Conservation (phyloP, 1,140 invertebrate genomes). For the Zaprionus ghesquierei region DNA sequence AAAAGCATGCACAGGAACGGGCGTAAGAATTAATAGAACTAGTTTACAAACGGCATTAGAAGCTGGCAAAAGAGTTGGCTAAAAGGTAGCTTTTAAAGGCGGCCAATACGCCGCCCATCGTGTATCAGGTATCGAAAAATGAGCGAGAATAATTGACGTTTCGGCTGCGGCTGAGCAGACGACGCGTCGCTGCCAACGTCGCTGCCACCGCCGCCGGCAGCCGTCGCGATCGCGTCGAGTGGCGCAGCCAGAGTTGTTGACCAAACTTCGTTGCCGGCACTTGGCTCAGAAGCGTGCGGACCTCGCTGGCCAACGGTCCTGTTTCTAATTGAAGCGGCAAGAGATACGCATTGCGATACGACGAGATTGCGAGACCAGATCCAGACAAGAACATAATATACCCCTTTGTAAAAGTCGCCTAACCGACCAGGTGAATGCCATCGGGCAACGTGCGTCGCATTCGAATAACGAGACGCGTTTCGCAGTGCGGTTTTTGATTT, state of each 20-base stretch:
- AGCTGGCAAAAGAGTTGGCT: constrained; percentile 27
- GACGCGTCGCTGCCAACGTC: not conserved
- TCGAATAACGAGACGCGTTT: constrained; percentile 51
- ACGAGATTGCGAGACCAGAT: constrained; percentile 16
- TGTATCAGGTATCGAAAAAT: constrained; percentile 36
- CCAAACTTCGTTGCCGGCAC: constrained; percentile 56
- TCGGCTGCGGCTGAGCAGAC: constrained; percentile 34
- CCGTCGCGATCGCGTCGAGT: constrained; percentile 8
- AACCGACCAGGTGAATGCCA: constrained; percentile 71
- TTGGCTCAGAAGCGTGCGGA: constrained; percentile 76
- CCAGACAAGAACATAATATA: constrained; percentile 34
- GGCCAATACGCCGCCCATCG: constrained; percentile 34
- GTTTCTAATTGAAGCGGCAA: constrained; percentile 53
- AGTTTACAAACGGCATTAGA: constrained; percentile 68
- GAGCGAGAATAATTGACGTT: constrained; percentile 66
- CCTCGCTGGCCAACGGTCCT: constrained; percentile 71
- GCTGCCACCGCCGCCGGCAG: constrained; percentile 17
- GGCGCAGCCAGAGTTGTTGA: constrained; percentile 64
- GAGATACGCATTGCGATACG: constrained; percentile 12
- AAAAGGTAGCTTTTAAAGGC: constrained; percentile 42
- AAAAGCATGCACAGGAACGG: constrained; percentile 8
- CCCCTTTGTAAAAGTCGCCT: constrained; percentile 21
- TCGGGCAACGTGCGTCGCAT: constrained; percentile 72
- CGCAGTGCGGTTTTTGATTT: constrained; percentile 33
- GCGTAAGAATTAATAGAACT: constrained; percentile 56